Conservation (phyloP, 2,797 vertebrate species). For the Pangasius sanitwongsei region DNA sequence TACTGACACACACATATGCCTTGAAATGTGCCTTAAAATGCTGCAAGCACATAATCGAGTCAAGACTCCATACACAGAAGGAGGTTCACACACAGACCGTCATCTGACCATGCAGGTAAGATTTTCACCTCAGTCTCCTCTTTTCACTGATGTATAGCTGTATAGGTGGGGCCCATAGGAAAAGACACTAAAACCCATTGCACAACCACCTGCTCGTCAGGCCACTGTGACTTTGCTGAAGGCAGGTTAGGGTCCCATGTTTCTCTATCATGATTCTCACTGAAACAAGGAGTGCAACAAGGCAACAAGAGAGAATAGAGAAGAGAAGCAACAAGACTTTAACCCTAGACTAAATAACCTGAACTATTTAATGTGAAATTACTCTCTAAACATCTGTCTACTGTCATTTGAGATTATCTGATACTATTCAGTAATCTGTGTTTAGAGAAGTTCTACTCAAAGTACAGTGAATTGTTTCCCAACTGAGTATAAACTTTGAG, state of each 20-base stretch:
- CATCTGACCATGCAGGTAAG: conserved; percentile 4
- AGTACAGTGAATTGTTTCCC: too few species aligned
- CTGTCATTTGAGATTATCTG: too few species aligned
- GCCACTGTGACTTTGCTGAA: neutral
- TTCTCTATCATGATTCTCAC: neutral
- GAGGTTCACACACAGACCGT: neutral
- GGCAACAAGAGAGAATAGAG: neutral
- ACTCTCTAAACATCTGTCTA: too few species aligned
- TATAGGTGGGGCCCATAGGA: neutral
- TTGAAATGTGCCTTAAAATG: neutral
- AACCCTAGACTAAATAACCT: neutral
- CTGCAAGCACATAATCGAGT: neutral
- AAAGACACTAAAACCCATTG: neutral
- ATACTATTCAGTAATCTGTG: too few species aligned
- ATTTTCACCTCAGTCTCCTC: neutral
- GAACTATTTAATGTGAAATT: neutral
- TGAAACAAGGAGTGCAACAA: neutral
- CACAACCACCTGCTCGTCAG: neutral
- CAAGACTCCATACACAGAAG: neutral
- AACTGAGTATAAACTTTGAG: too few species aligned
- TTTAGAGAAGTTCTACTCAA: too few species aligned
- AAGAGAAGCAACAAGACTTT: neutral
- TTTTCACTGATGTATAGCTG: neutral
- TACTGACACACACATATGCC: neutral
- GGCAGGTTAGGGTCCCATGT: neutral